These are phyloP conservation scores for Peromyscus eremicus DNA, from an alignment of 2,797 vertebrate genomes.

Conservation along the genomic window DNA sequence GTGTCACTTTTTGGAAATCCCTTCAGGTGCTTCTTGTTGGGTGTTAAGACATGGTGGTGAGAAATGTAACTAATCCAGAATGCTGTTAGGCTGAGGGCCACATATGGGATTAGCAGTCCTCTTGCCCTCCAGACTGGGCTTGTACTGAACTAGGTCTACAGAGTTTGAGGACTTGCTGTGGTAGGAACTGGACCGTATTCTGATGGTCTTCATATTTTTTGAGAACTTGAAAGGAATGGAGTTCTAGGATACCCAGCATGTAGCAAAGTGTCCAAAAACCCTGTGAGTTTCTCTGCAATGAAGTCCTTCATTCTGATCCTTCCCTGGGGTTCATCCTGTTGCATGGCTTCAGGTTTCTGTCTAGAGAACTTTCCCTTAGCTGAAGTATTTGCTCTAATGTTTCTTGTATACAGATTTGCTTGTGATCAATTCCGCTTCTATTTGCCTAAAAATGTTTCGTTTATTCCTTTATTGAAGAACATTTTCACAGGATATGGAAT, in stretches of 20 bases:
- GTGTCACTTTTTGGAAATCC: neutral
- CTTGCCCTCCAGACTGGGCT: constrained; percentile 91
- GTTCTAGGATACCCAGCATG: constrained; percentile 94
- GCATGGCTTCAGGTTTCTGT: neutral
- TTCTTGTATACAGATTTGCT: constrained; percentile 25
- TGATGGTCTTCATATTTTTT: constrained; percentile 91
- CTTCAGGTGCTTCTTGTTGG: neutral
- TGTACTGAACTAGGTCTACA: constrained; percentile 91
- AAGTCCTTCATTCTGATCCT: constrained; percentile 93
- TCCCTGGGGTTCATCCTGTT: neutral
- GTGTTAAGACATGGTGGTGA: neutral
- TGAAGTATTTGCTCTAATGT: constrained; percentile 22
- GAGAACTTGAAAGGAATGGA: constrained; percentile 92
- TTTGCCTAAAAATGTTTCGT: constrained; percentile 30
- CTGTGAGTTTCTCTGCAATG: constrained; percentile 96
- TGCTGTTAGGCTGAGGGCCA: constrained; percentile 94
- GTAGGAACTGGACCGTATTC: constrained; percentile 93
- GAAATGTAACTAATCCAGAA: constrained; percentile 67
- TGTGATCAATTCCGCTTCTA: constrained; percentile 29
- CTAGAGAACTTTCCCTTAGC: constrained; percentile 10
- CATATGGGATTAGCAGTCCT: constrained; percentile 92
- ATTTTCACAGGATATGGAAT: constrained; percentile 37
- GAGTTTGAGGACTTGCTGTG: constrained; percentile 96
- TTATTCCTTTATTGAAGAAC: constrained; percentile 30
- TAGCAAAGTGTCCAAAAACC: constrained; percentile 95